Percentiles rank a stretch among this genome's conserved stretches.
phyloP scores from a whole-genome alignment of 1,140 invertebrate species.

The Drosophila kepulauana region DNA sequence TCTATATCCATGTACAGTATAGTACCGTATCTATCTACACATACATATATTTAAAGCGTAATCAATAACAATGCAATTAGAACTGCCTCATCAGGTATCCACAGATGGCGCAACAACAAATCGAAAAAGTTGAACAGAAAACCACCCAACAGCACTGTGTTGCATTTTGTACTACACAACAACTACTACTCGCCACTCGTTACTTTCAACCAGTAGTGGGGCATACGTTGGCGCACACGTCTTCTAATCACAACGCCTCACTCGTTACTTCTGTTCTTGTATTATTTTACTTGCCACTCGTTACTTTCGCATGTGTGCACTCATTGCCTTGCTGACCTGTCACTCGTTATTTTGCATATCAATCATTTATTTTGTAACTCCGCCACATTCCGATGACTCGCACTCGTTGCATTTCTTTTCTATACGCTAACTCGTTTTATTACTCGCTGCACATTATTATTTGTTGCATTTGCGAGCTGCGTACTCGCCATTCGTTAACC shows the following conservation, averaged over 20 bases:
- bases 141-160: no score
- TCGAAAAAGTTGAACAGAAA: background rate
- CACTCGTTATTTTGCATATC: background rate
- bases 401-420: constrained; percentile 5
- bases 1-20: constrained; percentile 6
- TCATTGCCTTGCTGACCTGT: background rate
- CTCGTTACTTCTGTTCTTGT: constrained; percentile 10
- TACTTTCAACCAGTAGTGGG: no score
- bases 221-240: background rate
- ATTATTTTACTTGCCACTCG: constrained; percentile 6
- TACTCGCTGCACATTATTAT: background rate
- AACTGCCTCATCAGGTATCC: constrained; percentile 55
- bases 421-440: constrained; percentile 3
- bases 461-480: background rate
- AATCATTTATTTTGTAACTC: background rate
- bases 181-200: constrained; percentile 3
- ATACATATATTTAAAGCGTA: constrained; percentile 1
- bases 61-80: constrained; percentile 29
- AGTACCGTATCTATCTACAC: constrained; percentile 1
- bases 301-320: background rate
- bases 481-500: background rate
- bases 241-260: constrained; percentile 1
- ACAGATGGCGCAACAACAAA: background rate
- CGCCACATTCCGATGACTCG: background rate
- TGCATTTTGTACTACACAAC: no score